These are phyloP conservation scores for Diacarnus erythraeanus DNA, from an alignment of 37 sponge, comb jelly and placozoan genomes.

Conservation along the genomic window DNA sequence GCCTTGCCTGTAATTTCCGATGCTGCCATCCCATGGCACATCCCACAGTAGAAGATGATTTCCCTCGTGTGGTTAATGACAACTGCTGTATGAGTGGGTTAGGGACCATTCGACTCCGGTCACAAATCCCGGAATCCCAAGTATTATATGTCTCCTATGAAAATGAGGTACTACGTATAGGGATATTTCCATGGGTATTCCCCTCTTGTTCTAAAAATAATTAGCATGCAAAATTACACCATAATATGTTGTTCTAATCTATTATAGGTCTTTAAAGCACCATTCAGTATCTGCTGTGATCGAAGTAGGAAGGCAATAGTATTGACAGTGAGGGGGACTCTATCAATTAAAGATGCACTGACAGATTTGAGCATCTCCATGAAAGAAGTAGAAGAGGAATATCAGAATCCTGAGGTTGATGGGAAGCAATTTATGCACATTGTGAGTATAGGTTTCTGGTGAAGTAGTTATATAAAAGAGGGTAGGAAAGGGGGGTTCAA, in stretches of 20 bases:
- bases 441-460: conserved; percentile 17
- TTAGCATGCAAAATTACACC: neutral
- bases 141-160: conserved; percentile 24
- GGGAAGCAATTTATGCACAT: conserved; percentile 7
- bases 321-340: conserved; percentile 72
- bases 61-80: neutral
- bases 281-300: conserved; percentile 72
- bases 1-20: conserved; percentile 13
- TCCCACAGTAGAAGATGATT: neutral
- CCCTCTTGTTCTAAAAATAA: no score
- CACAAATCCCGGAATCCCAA: conserved; percentile 3
- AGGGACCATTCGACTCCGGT: conserved; percentile 11
- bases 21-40: conserved; percentile 15
- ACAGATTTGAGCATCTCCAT: conserved; percentile 22
- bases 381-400: neutral
- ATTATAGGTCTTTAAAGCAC: conserved; percentile 16
- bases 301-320: conserved; percentile 52
- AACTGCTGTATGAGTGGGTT: conserved; percentile 31
- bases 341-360: conserved; percentile 64
- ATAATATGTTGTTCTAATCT: neutral
- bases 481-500: no score
- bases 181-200: no score
- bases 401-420: neutral
- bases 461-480: neutral
- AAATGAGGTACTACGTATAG: conserved; percentile 66